These are phyloP conservation scores for Choristoneura rosaceana DNA, from an alignment of 2,888 invertebrate genomes.

Conservation along the genomic window DNA sequence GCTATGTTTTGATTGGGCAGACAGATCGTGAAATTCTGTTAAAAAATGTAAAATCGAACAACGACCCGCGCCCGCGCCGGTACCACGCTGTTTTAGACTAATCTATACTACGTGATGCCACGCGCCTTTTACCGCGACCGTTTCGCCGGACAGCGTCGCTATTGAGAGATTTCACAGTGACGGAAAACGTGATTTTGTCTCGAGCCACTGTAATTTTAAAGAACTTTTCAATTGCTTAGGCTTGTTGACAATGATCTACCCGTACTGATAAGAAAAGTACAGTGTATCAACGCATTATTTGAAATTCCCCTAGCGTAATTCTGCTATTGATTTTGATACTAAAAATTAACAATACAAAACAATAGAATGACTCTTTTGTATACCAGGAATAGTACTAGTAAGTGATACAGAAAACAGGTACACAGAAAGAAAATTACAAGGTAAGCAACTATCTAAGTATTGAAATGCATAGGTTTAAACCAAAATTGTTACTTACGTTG, in stretches of 20 bases:
- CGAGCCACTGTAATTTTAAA: constrained; percentile 55
- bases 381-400: too few species aligned
- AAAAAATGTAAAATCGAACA: constrained; percentile 68
- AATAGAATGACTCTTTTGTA: too few species aligned
- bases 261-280: not conserved
- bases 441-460: too few species aligned
- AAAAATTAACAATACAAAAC: not conserved
- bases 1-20: constrained; percentile 8
- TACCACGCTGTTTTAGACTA: constrained; percentile 68
- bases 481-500: not conserved
- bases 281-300: not conserved
- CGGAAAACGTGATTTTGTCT: constrained; percentile 75
- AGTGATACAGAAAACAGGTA: too few species aligned
- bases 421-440: too few species aligned
- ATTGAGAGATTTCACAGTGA: constrained; percentile 74
- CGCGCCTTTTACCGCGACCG: constrained; percentile 69
- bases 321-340: not conserved
- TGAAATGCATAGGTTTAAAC: too few species aligned
- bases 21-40: constrained; percentile 58
- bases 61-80: constrained; percentile 63
- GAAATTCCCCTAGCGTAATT: too few species aligned
- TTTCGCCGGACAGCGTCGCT: constrained; percentile 70
- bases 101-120: constrained; percentile 73
- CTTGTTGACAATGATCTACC: not conserved
- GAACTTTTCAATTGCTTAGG: constrained; percentile 20